Conservation (phyloP, 2,888 invertebrate genomes). For the Drosophila mercatorum region DNA sequence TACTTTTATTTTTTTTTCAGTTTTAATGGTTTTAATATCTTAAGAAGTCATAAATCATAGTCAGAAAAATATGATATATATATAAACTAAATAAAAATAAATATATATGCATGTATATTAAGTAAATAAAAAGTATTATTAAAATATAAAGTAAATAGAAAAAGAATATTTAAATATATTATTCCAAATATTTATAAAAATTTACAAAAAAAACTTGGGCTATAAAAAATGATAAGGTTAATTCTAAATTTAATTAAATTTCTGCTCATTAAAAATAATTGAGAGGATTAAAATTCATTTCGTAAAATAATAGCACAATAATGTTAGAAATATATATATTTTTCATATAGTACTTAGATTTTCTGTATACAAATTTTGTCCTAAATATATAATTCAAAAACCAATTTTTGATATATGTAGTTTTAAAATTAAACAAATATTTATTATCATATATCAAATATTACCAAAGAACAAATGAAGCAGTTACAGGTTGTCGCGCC, state of each 20-base stretch:
- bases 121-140: background rate
- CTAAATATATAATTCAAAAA: no score
- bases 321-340: no score
- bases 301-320: no score
- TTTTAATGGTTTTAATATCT: slow-evolving; percentile 48
- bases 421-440: background rate
- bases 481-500: slow-evolving; percentile 16
- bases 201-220: no score
- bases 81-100: background rate
- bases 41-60: slow-evolving; percentile 55
- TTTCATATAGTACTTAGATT: no score
- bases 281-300: no score
- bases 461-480: slow-evolving; percentile 31
- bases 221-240: no score
- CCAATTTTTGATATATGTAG: no score
- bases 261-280: no score
- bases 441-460: background rate
- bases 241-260: no score
- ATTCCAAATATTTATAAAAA: background rate
- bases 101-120: background rate
- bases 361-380: no score
- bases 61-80: slow-evolving; percentile 11
- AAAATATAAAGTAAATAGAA: no score
- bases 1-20: slow-evolving; percentile 21
- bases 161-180: background rate